phyloP scores from a whole-genome alignment of 2,797 vertebrate genomes.

The Tiaroga cobitis region DNA sequence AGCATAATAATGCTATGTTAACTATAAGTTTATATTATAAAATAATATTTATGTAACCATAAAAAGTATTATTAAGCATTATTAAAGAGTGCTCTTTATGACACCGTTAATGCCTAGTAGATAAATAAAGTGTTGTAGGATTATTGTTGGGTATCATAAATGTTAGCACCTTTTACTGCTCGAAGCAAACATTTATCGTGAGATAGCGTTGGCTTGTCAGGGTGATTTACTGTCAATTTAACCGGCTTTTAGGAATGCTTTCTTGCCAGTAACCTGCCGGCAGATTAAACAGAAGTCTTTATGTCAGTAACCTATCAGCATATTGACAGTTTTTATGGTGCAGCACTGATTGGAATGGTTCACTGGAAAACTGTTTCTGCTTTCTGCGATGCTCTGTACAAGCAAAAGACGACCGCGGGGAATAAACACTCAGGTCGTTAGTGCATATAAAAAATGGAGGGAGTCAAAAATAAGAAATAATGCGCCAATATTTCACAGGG shows the following conservation, averaged over 20 bases:
- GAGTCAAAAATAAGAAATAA: constrained; percentile 17
- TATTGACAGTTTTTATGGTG: constrained; percentile 52
- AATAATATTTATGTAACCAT: not conserved
- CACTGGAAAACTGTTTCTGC: constrained; percentile 34
- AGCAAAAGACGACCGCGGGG: not conserved
- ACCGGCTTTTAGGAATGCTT: constrained; percentile 58
- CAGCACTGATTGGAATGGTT: constrained; percentile 37
- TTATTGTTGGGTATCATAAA: constrained; percentile 25
- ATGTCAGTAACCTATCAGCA: constrained; percentile 45
- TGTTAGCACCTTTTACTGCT: constrained; percentile 35
- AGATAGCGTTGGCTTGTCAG: too few relatives aligned
- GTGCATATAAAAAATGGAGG: constrained; percentile 1
- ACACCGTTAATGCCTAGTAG: not conserved
- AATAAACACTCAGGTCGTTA: constrained; percentile 24
- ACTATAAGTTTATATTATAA: not conserved
- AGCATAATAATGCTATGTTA: not conserved
- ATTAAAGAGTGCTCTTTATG: not conserved
- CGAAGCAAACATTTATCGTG: constrained; percentile 67
- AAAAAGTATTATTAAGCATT: not conserved
- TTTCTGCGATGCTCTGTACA: constrained; percentile 27
- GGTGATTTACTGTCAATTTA: constrained; percentile 75
- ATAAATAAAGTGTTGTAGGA: not conserved
- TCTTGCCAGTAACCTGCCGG: constrained; percentile 40
- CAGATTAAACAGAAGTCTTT: constrained; percentile 40
- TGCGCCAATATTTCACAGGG: not conserved